Evolutionary conservation across 2,113 vertebrate genomes (phyloP).

Genomic region (Solenodon paradoxus): DNA sequence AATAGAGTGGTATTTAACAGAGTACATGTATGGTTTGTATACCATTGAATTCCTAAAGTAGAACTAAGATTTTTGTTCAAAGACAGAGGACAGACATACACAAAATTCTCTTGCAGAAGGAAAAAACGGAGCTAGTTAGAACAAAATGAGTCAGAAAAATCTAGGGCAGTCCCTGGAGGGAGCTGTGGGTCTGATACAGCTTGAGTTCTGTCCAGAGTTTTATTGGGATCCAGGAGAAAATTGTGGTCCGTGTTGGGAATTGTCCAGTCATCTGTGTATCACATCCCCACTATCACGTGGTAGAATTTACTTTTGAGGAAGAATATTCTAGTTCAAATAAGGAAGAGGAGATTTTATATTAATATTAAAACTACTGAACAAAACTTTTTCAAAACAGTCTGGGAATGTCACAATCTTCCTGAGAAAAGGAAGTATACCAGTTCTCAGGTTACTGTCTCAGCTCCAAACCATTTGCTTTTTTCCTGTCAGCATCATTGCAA

Average conservation of each 20-base stretch:
- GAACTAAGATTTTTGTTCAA: not conserved
- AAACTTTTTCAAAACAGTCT: not conserved
- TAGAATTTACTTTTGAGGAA: not conserved
- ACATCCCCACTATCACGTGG: not conserved
- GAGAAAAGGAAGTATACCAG: not conserved
- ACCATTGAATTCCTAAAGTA: not conserved
- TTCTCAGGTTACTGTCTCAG: not conserved
- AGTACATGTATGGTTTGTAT: not conserved
- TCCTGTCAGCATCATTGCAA: not conserved
- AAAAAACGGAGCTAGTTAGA: not conserved
- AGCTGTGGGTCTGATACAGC: not conserved
- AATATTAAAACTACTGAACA: slow-evolving; percentile 14
- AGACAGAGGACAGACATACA: not conserved
- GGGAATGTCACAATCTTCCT: not conserved
- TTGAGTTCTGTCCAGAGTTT: not conserved
- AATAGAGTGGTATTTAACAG: not conserved
- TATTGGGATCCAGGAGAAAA: not conserved
- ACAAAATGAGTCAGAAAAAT: not conserved
- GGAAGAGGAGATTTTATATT: not conserved
- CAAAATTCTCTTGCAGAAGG: not conserved
- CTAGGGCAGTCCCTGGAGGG: not conserved
- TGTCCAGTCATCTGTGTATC: not conserved
- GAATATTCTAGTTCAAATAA: not conserved
- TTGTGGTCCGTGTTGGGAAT: accelerated
- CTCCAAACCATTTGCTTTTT: not conserved